Percentiles rank a stretch among this genome's conserved stretches.
Conservation (phyloP, 2,113 vertebrate genomes). For the Ailurus styani region DNA sequence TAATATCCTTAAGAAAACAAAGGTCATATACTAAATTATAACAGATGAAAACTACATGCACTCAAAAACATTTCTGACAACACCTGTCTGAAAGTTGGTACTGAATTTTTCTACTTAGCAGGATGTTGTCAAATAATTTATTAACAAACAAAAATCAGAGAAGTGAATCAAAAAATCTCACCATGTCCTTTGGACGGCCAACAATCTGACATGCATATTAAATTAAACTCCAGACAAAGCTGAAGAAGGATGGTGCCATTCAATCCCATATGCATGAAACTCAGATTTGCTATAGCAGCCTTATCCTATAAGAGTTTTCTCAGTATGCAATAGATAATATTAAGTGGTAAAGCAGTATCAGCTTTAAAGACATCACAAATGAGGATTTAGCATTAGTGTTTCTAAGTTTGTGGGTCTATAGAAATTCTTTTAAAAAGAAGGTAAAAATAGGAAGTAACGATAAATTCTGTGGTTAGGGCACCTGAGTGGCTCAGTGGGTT, state of each 20-base stretch:
- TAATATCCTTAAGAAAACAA: constrained; percentile 11
- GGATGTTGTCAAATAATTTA: constrained; percentile 66
- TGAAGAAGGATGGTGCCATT: not conserved
- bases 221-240: constrained; percentile 39
- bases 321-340: not conserved
- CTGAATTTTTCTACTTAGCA: constrained; percentile 63
- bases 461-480: not conserved
- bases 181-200: constrained; percentile 59
- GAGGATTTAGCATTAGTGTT: not conserved
- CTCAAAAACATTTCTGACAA: constrained; percentile 50
- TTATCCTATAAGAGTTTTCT: not conserved
- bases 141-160: constrained; percentile 68
- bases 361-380: not conserved
- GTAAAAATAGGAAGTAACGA: not conserved
- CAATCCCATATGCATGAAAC: not conserved
- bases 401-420: not conserved
- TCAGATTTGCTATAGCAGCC: not conserved
- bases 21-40: constrained; percentile 27
- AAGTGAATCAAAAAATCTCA: constrained; percentile 67
- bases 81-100: constrained; percentile 63
- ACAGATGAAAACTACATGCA: constrained; percentile 43
- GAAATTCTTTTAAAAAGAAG: not conserved
- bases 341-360: not conserved
- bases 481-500: too few species aligned
- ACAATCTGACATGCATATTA: constrained; percentile 55